Evolutionary conservation across 2,113 vertebrate genomes (phyloP).

Genomic region (Lepisosteus osseus): DNA sequence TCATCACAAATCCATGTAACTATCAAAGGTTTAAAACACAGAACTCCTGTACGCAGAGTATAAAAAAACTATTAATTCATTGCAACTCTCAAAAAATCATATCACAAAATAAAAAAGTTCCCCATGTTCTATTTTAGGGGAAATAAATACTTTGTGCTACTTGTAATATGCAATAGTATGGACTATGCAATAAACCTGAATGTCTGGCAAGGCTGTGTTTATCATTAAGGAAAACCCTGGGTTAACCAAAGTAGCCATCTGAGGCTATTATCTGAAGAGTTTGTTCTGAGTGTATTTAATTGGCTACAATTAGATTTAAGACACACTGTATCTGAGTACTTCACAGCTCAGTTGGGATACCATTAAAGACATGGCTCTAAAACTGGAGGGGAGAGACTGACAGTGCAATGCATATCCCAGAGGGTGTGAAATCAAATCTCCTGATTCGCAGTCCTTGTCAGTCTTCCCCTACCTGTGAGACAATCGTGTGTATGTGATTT

Average conservation of each 20-base stretch:
- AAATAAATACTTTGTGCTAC: too few relatives aligned
- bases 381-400: not conserved
- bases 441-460: not conserved
- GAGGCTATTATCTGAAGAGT: not conserved
- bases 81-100: too few relatives aligned
- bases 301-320: constrained; percentile 8
- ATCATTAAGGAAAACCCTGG: too few relatives aligned
- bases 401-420: constrained; percentile 13
- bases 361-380: not conserved
- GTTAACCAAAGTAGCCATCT: not conserved
- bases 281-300: not conserved
- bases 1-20: too few relatives aligned
- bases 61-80: too few relatives aligned
- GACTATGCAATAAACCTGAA: too few relatives aligned
- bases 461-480: not conserved
- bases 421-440: constrained; percentile 24
- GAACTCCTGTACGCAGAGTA: too few relatives aligned
- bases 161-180: too few relatives aligned
- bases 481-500: constrained; percentile 5
- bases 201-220: too few relatives aligned
- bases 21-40: too few relatives aligned
- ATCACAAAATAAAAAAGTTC: too few relatives aligned
- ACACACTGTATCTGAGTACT: not conserved
- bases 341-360: not conserved
- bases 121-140: too few relatives aligned